Percentiles rank a stretch among this genome's conserved stretches.
phyloP scores from a whole-genome alignment of 53 echinoderm and acorn worm species.

The Henricia sp. region DNA sequence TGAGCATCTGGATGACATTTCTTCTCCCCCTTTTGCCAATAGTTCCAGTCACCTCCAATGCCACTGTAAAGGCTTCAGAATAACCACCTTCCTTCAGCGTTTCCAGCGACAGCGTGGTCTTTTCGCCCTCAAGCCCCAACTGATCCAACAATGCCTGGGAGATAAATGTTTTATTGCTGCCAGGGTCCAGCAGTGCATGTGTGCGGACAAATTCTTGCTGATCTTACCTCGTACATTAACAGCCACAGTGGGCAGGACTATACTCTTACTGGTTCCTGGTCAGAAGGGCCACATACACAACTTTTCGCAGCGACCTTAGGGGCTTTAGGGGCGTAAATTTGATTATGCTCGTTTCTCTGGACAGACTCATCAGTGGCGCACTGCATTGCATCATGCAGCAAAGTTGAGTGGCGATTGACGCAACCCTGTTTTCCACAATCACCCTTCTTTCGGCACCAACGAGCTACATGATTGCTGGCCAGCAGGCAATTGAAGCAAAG shows the following conservation, averaged over 20 bases:
- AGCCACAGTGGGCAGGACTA: slow-evolving; percentile 34
- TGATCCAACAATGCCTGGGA: slow-evolving; percentile 1
- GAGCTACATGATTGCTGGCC: too few relatives aligned
- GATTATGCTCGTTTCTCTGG: neutral
- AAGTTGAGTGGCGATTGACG: neutral
- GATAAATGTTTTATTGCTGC: slow-evolving; percentile 52
- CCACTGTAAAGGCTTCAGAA: slow-evolving; percentile 22
- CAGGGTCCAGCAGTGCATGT: slow-evolving; percentile 51
- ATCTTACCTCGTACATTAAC: slow-evolving; percentile 52
- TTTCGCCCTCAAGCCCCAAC: slow-evolving; percentile 27
- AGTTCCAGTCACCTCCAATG: slow-evolving; percentile 29
- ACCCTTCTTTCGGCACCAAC: slow-evolving; percentile 17
- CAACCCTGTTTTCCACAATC: slow-evolving; percentile 39
- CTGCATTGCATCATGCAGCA: slow-evolving; percentile 43
- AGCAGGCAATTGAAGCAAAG: too few relatives aligned
- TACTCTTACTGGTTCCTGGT: neutral
- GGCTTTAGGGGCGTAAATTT: neutral
- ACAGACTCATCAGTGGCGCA: neutral
- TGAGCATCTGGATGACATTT: slow-evolving; percentile 41
- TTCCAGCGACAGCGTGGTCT: slow-evolving; percentile 37
- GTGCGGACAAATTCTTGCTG: slow-evolving; percentile 33
- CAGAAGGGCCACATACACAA: slow-evolving; percentile 28
- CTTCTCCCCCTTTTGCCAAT: slow-evolving; percentile 15
- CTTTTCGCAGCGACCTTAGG: slow-evolving; percentile 32
- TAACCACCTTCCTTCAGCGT: slow-evolving; percentile 36